Percentiles rank a stretch among this genome's conserved stretches.
phyloP scores from a whole-genome alignment of 2,888 invertebrate species.

The Spisula solida region DNA sequence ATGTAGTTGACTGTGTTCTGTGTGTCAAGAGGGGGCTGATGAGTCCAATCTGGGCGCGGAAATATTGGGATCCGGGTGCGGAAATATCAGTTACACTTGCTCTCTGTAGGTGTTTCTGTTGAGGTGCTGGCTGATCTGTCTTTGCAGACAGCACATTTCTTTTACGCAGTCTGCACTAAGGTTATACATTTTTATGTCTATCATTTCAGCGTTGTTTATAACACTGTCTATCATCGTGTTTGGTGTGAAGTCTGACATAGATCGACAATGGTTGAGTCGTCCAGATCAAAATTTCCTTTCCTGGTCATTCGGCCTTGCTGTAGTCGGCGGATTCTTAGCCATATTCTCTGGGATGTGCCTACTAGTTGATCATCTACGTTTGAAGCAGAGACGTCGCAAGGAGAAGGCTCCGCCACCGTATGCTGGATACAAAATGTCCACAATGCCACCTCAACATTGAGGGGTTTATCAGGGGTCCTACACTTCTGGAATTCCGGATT shows the following conservation, averaged over 20 bases:
- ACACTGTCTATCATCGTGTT: slow-evolving; percentile 91
- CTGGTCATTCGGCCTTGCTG: slow-evolving; percentile 97
- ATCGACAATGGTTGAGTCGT: slow-evolving; percentile 94
- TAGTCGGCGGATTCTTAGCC: slow-evolving; percentile 89
- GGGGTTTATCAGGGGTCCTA: too few relatives aligned
- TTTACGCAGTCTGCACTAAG: too few relatives aligned
- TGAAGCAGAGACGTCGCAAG: slow-evolving; percentile 49
- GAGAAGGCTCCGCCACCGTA: slow-evolving; percentile 57
- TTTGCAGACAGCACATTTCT: too few relatives aligned
- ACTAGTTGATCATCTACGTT: slow-evolving; percentile 72
- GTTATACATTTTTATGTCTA: not conserved
- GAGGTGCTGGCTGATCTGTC: too few relatives aligned
- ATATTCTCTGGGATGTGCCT: slow-evolving; percentile 82
- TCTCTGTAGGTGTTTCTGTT: too few relatives aligned
- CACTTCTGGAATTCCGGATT: too few relatives aligned
- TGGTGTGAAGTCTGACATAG: slow-evolving; percentile 93
- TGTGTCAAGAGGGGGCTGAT: too few relatives aligned
- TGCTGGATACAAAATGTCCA: slow-evolving; percentile 68
- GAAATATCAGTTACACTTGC: too few relatives aligned
- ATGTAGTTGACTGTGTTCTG: too few relatives aligned
- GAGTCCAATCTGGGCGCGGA: too few relatives aligned
- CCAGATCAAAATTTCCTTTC: slow-evolving; percentile 98
- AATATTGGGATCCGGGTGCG: too few relatives aligned
- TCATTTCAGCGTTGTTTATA: slow-evolving; percentile 92
- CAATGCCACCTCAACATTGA: slow-evolving; percentile 65